phyloP scores from a whole-genome alignment of 1,140 invertebrate species.

The Drosophila obscura region DNA sequence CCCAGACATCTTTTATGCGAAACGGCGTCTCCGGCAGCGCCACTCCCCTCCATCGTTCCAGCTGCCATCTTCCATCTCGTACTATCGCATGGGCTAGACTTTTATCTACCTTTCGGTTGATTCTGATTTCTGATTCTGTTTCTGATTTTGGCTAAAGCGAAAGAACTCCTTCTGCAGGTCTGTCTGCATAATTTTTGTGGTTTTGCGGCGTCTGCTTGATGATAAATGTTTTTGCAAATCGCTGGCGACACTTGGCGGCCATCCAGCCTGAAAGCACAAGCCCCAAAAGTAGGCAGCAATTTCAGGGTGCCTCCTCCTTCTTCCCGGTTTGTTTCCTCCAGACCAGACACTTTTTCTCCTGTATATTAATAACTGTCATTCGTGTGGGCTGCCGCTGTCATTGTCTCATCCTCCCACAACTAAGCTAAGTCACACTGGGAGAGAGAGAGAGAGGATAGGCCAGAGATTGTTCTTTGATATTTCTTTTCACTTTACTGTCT shows the following conservation, averaged over 20 bases:
- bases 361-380: conserved; percentile 76
- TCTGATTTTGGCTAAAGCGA: conserved; percentile 56
- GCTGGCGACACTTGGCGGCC: conserved; percentile 67
- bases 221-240: conserved; percentile 76
- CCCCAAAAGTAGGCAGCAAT: conserved; percentile 69
- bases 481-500: conserved; percentile 10
- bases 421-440: too few species aligned
- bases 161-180: conserved; percentile 30
- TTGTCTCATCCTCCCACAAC: conserved; percentile 33
- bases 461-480: conserved; percentile 38
- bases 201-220: conserved; percentile 15
- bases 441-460: too few species aligned
- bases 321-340: not conserved
- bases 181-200: conserved; percentile 45
- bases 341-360: conserved; percentile 17
- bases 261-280: conserved; percentile 44
- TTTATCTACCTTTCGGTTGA: conserved; percentile 67
- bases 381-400: conserved; percentile 26
- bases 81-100: conserved; percentile 44
- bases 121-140: conserved; percentile 17
- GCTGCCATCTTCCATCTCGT: not conserved
- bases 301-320: not conserved
- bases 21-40: conserved; percentile 42
- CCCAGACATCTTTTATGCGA: conserved; percentile 59
- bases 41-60: not conserved